These are phyloP conservation scores for Scaptomyza caliginosa DNA, from an alignment of 2,888 invertebrate species.

Conservation along the genomic window DNA sequence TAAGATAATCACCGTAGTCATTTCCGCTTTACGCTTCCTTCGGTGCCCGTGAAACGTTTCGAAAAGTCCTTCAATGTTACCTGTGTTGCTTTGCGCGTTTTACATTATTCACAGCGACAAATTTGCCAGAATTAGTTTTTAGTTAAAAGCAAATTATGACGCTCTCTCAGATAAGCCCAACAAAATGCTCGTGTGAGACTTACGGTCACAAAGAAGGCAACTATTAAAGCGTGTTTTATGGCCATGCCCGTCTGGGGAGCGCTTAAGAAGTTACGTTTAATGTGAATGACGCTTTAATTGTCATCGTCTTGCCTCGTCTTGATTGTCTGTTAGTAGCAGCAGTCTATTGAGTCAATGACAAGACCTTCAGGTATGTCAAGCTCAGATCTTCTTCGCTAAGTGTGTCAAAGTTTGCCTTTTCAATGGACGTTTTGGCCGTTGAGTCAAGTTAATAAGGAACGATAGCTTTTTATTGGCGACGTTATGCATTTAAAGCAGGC, in stretches of 20 bases:
- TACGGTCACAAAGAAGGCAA: background rate
- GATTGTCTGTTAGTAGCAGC: conserved; percentile 6
- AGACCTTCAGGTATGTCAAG: conserved; percentile 2
- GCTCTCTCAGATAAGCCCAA: conserved; percentile 46
- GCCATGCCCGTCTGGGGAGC: conserved; percentile 15
- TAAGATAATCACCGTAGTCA: conserved; percentile 77
- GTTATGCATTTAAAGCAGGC: conserved; percentile 36
- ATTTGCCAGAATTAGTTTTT: conserved; percentile 75
- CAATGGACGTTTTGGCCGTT: background rate
- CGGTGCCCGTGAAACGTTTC: conserved; percentile 26
- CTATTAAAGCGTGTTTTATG: conserved; percentile 20
- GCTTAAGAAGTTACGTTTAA: conserved; percentile 25
- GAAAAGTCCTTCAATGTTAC: conserved; percentile 5
- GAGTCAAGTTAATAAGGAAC: background rate
- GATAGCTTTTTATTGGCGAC: conserved; percentile 26
- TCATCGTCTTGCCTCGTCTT: conserved; percentile 2
- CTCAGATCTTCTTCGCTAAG: background rate
- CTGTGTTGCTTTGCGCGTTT: conserved; percentile 3
- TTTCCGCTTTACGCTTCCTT: conserved; percentile 70
- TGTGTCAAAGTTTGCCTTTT: conserved; percentile 7
- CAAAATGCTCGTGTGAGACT: conserved; percentile 18
- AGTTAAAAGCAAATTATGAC: conserved; percentile 78
- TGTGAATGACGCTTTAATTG: conserved; percentile 52
- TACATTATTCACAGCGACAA: conserved; percentile 74
- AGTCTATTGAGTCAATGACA: conserved; percentile 20